Evolutionary conservation across 2,113 vertebrate species (phyloP).

Genomic region (Saiga tatarica): DNA sequence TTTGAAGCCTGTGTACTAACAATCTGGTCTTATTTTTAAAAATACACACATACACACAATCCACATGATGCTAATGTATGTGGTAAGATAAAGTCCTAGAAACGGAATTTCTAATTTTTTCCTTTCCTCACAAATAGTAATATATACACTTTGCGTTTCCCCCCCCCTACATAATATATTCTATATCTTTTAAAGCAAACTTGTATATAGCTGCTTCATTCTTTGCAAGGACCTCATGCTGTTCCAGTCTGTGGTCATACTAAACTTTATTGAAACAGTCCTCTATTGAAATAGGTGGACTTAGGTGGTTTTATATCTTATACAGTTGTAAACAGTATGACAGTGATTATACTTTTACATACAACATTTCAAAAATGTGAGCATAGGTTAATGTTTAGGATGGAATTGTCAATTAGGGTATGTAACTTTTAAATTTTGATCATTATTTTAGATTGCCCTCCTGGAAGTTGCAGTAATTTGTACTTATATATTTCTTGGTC

Average conservation of each 20-base stretch:
- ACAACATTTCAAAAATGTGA: neutral
- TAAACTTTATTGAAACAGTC: neutral
- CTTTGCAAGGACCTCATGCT: neutral
- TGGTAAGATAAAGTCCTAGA: conserved; percentile 29
- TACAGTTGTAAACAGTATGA: neutral
- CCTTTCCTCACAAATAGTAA: conserved; percentile 10
- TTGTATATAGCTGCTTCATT: neutral
- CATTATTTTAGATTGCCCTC: neutral
- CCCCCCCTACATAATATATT: neutral
- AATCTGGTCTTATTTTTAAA: neutral
- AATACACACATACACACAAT: neutral
- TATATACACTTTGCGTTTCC: neutral
- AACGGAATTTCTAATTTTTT: neutral
- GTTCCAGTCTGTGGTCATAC: neutral
- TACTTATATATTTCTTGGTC: neutral
- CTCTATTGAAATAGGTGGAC: neutral
- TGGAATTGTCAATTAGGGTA: neutral
- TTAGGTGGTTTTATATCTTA: neutral
- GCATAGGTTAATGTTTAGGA: neutral
- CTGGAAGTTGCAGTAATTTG: neutral
- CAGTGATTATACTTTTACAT: neutral
- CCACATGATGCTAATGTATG: neutral
- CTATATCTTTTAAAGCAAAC: neutral
- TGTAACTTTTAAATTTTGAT: neutral
- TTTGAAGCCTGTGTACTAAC: neutral